phyloP scores from a whole-genome alignment of 2,113 vertebrate genomes.

The Zapus hudsonius region DNA sequence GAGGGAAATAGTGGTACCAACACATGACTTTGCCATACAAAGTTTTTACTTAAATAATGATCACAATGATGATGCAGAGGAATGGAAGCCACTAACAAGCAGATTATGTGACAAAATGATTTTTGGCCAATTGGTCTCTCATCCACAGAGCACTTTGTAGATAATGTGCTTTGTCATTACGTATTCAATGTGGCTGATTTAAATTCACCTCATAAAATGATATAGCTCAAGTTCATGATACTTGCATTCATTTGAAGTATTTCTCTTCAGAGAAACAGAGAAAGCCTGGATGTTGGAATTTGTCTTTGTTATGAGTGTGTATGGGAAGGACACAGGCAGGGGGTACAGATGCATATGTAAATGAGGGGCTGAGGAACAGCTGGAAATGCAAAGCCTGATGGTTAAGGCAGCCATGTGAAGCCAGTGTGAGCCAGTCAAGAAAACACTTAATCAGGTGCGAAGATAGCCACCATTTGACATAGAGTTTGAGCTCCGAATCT shows the following conservation, averaged over 20 bases:
- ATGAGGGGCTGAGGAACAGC: neutral
- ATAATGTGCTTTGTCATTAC: neutral
- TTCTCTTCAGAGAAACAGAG: neutral
- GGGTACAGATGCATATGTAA: neutral
- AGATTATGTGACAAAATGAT: neutral
- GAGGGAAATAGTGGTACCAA: too few species aligned
- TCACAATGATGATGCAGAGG: neutral
- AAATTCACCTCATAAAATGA: neutral
- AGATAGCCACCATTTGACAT: neutral
- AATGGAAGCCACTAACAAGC: neutral
- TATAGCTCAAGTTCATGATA: neutral
- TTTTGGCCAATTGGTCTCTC: neutral
- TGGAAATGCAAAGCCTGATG: neutral
- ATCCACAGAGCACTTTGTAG: neutral
- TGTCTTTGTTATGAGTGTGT: neutral
- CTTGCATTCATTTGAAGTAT: neutral
- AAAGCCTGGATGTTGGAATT: neutral
- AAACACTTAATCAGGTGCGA: accelerated
- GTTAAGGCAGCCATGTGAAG: neutral
- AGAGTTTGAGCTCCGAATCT: neutral
- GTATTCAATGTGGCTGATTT: neutral
- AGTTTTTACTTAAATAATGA: too few species aligned
- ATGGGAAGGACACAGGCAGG: neutral
- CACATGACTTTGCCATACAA: too few species aligned
- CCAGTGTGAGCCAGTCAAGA: neutral